These are phyloP conservation scores for Pogonus chalceus DNA, from an alignment of 1,140 invertebrate species.

Conservation along the genomic window DNA sequence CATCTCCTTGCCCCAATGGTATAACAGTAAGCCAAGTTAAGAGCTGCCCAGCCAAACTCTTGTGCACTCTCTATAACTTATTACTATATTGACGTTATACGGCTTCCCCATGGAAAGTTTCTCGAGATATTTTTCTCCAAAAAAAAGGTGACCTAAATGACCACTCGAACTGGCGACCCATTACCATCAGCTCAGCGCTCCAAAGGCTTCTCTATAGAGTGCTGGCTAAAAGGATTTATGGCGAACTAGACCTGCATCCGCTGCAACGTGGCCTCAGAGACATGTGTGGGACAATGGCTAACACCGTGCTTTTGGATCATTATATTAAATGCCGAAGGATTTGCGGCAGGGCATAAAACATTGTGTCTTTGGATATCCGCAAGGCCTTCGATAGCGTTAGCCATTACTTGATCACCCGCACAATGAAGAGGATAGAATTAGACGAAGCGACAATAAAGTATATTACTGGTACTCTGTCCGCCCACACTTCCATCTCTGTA, in stretches of 20 bases:
- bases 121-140: slow-evolving; percentile 17
- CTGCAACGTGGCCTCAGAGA: slow-evolving; percentile 28
- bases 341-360: slow-evolving; percentile 22
- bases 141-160: neutral
- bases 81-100: slow-evolving; percentile 10
- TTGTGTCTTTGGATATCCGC: slow-evolving; percentile 28
- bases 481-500: slow-evolving; percentile 19
- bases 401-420: slow-evolving; percentile 20
- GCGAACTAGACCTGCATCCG: slow-evolving; percentile 22
- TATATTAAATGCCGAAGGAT: slow-evolving; percentile 25
- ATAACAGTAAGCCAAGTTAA: slow-evolving; percentile 13
- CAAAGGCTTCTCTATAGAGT: neutral
- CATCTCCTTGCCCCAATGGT: slow-evolving; percentile 17
- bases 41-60: neutral
- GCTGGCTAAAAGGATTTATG: neutral
- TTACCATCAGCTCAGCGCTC: neutral
- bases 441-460: slow-evolving; percentile 22
- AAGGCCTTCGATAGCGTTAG: slow-evolving; percentile 31
- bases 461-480: slow-evolving; percentile 17
- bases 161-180: neutral
- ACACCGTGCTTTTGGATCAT: slow-evolving; percentile 27
- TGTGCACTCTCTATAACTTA: slow-evolving; percentile 13
- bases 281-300: slow-evolving; percentile 28
- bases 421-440: slow-evolving; percentile 19
- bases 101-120: slow-evolving; percentile 1